Conservation (phyloP, 1,140 invertebrate genomes). For the Scaptomyza graminum region DNA sequence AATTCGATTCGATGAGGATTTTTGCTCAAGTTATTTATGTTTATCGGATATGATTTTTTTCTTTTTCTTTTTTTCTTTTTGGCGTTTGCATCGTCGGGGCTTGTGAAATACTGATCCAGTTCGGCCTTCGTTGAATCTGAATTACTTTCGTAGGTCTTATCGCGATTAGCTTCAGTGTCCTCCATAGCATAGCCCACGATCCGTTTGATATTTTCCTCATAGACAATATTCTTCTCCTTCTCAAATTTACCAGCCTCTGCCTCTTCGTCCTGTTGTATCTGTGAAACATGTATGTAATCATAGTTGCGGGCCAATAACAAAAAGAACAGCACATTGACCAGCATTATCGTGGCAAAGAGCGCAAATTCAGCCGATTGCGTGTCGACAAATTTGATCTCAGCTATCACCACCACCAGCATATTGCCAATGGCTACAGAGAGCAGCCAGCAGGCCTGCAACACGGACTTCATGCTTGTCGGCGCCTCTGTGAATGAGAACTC, state of each 20-base stretch:
- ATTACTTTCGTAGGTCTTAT: background rate
- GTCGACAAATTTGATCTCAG: slow-evolving; percentile 84
- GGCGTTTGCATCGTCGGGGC: too few relatives aligned
- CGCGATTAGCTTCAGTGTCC: background rate
- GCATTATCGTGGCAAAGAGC: slow-evolving; percentile 93
- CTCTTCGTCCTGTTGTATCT: slow-evolving; percentile 11
- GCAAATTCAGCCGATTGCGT: slow-evolving; percentile 90
- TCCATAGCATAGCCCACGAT: background rate
- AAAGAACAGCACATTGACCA: slow-evolving; percentile 92
- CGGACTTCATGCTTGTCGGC: slow-evolving; percentile 95
- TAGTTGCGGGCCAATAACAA: slow-evolving; percentile 89
- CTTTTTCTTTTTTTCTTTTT: too few relatives aligned
- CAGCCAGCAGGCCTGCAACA: slow-evolving; percentile 95
- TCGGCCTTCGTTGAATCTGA: background rate
- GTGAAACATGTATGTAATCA: slow-evolving; percentile 85
- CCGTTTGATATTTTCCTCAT: background rate
- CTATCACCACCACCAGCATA: slow-evolving; percentile 89
- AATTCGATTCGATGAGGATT: too few relatives aligned
- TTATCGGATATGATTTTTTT: too few relatives aligned
- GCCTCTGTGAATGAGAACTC: slow-evolving; percentile 97
- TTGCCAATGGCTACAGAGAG: slow-evolving; percentile 96
- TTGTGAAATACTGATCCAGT: too few relatives aligned
- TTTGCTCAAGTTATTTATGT: too few relatives aligned
- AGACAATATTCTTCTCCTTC: background rate
- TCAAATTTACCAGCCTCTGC: background rate